These are phyloP conservation scores for Heteronetta atricapilla DNA, from an alignment of 2,113 vertebrate species.

Conservation along the genomic window DNA sequence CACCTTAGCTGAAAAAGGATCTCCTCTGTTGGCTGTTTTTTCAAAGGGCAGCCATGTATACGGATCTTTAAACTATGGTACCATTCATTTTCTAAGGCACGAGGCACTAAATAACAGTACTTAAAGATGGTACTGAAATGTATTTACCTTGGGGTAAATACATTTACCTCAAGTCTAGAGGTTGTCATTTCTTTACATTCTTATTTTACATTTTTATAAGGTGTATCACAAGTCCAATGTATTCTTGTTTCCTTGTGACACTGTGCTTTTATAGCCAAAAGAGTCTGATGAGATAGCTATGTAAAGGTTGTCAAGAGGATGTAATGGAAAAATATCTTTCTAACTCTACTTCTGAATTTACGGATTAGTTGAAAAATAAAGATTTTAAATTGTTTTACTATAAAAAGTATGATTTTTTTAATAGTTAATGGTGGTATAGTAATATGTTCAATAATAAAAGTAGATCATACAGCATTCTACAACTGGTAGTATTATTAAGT, in stretches of 20 bases:
- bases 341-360: not conserved
- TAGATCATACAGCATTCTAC: not conserved
- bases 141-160: constrained; percentile 47
- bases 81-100: not conserved
- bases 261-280: constrained; percentile 23
- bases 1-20: not conserved
- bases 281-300: constrained; percentile 16
- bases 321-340: constrained; percentile 19
- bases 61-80: not conserved
- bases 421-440: not conserved
- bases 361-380: constrained; percentile 6
- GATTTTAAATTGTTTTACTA: not conserved
- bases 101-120: not conserved
- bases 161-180: too few species aligned
- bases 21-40: not conserved
- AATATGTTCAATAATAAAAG: not conserved
- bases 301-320: not conserved
- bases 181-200: constrained; percentile 48
- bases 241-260: constrained; percentile 23
- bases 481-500: not conserved
- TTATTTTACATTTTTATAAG: constrained; percentile 47
- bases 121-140: constrained; percentile 31
- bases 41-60: not conserved
- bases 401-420: not conserved
- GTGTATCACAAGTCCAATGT: constrained; percentile 19